Evolutionary conservation across 2,888 invertebrate species (phyloP), one percentile per base, ranked within the genome.

Genomic region (Boloria euphrosyne): DNA sequence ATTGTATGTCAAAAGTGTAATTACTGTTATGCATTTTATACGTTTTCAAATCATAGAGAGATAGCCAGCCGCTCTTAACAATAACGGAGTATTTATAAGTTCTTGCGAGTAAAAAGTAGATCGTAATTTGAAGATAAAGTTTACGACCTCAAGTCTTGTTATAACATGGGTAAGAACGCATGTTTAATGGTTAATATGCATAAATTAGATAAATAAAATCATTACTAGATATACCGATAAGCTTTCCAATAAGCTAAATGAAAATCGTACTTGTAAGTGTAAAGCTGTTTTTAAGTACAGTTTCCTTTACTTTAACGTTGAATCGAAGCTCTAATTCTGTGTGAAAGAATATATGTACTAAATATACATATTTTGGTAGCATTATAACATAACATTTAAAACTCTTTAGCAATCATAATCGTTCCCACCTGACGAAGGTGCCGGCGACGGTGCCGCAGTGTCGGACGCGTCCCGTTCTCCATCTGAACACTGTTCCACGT

Each of bases 401-500:
- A 38, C 7, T 38, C 7, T 38, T 38, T 38, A 31, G 7, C 6
- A 31, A 7, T 38, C 31, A 38, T 2, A 38, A 38, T 7, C 18
- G 3, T 17, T 4, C 44, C 13, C 62, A 92, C 92, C 92, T 70
- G 92, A 92, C 27, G 92, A 93, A 18, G 89, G 92, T 0, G 93
- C 89, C 2, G 92, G 92, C 0, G 92, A 92, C 4, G 89, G 87
- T 7, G 80, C 81, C 2, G 87, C 87, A 75, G 87, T 85, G 76
- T 93, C 93, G 69, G 94, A 94, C 60, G 93, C 90, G 49, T 91
- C 92, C 60, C 93, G 84, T 82, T 95, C 95, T 31, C 94, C 93
- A 78, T 95, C 95, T 65, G 95, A 95, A 78, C 95, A 95, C 82
- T 95, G 94, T 77, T 95, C 95, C 67, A 95, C 95, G 81, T 95